phyloP scores from a whole-genome alignment of 1,140 invertebrate species.

The Drosophila kurseongensis region DNA sequence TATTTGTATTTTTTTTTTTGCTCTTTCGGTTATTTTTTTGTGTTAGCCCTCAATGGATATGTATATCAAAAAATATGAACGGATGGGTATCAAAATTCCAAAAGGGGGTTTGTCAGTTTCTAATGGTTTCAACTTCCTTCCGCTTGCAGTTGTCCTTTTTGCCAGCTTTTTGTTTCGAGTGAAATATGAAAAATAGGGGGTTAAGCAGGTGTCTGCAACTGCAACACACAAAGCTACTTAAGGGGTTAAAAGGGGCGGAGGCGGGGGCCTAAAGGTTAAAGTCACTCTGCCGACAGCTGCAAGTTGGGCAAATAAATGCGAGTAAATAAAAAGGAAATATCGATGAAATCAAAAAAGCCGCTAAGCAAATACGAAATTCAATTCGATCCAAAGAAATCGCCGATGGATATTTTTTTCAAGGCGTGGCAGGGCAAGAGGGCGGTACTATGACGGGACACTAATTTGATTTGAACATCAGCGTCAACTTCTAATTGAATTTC shows the following conservation, averaged over 20 bases:
- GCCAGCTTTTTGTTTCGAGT: constrained; percentile 22
- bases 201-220: constrained; percentile 21
- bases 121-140: constrained; percentile 82
- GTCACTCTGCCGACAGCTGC: constrained; percentile 16
- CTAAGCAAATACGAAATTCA: constrained; percentile 22
- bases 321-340: background rate
- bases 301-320: constrained; percentile 1
- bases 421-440: background rate
- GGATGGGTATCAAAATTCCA: constrained; percentile 10
- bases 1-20: constrained; percentile 17
- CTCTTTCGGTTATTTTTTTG: constrained; percentile 11
- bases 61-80: constrained; percentile 69
- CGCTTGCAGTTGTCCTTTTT: constrained; percentile 64
- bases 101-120: constrained; percentile 64
- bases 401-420: constrained; percentile 3
- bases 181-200: constrained; percentile 10
- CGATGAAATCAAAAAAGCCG: constrained; percentile 1
- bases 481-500: constrained; percentile 71
- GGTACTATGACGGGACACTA: constrained; percentile 28
- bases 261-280: background rate
- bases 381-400: constrained; percentile 8
- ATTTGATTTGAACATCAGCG: constrained; percentile 71
- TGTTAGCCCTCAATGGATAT: constrained; percentile 2
- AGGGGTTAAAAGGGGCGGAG: background rate
- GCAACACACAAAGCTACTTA: constrained; percentile 64